Evolutionary conservation across 2,113 vertebrate genomes (phyloP), one percentile per base, ranked within the genome.

Genomic region (Periophthalmus modestus): DNA sequence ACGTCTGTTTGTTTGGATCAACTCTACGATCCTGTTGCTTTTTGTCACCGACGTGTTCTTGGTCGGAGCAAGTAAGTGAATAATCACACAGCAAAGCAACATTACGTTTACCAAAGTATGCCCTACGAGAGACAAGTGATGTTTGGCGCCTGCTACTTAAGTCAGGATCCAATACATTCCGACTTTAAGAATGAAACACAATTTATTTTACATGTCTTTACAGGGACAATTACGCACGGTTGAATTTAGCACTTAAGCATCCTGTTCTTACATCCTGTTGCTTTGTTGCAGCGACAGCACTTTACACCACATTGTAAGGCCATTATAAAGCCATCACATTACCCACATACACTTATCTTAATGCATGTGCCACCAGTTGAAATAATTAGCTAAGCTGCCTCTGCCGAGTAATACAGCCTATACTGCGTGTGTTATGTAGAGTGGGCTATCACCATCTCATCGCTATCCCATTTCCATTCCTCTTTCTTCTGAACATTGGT

Each of bases 31-130:
- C 86, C 95, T 97, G 93, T 94, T 98, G 93, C 94, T 97, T 86
- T 94, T 97, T 89, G 94, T 94, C 86, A 96, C 94, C 91, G 95
- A 95, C 92, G 90, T 96, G 90, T 95, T 96, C 85, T 89, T 96
- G 73, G 96, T 97, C 66, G 92, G 91, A 92, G 96, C 95, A 87
- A 97, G 97, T 98, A 92, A 97, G 96, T 95, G n/a, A 59, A 39
- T 59, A 54, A 66, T 46, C 10, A 13, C 6, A 61, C 13, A 16
- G 21, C 2, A 52, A 52, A 52, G 21, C 10, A 12, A 57, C 55
- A 23, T 57, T 57, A 12, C 55, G 2, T 57, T 12, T 11, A 1
- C n/a, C 21, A 23, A 21, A 57, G 54, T 57, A 9, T 23, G 7
- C 13, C 4, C 21, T 15, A 48, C 13, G 14, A 48, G 19, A 55